Evolutionary conservation across 2,888 invertebrate species (phyloP).

Genomic region (Cinara cedri): DNA sequence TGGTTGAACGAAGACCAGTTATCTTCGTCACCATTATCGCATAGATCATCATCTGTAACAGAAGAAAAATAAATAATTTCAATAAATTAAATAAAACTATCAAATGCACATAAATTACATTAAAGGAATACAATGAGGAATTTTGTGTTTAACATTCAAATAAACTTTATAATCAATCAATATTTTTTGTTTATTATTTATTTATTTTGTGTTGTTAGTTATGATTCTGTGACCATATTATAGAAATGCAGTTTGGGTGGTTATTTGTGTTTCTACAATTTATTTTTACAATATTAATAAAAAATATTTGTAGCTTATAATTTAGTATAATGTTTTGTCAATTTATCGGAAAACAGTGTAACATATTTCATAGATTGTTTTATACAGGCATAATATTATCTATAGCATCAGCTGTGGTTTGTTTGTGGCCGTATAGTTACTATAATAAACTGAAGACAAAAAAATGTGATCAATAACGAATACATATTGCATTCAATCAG

Average conservation of each 20-base stretch:
- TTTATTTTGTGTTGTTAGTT: too few species aligned
- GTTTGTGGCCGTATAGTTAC: neutral
- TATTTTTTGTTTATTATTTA: too few species aligned
- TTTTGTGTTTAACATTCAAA: neutral
- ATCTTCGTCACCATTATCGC: constrained; percentile 38
- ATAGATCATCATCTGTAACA: constrained; percentile 40
- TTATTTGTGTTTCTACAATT: neutral
- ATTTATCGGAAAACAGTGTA: constrained; percentile 31
- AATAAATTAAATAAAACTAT: neutral
- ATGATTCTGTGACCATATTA: neutral
- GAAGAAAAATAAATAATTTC: neutral
- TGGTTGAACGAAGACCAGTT: constrained; percentile 52
- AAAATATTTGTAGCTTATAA: neutral
- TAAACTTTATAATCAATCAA: too few species aligned
- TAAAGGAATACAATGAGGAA: neutral
- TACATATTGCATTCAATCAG: neutral
- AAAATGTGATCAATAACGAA: neutral
- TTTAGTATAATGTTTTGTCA: constrained; percentile 25
- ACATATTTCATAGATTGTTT: constrained; percentile 1
- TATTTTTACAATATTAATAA: constrained; percentile 38
- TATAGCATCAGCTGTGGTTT: neutral
- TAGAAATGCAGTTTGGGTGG: neutral
- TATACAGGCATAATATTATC: neutral
- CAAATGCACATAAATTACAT: neutral
- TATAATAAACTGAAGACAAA: constrained; percentile 20